Base-by-base conservation (phyloP, 2,888 invertebrate genomes). In the Lasioglossum figueresi region DNA sequence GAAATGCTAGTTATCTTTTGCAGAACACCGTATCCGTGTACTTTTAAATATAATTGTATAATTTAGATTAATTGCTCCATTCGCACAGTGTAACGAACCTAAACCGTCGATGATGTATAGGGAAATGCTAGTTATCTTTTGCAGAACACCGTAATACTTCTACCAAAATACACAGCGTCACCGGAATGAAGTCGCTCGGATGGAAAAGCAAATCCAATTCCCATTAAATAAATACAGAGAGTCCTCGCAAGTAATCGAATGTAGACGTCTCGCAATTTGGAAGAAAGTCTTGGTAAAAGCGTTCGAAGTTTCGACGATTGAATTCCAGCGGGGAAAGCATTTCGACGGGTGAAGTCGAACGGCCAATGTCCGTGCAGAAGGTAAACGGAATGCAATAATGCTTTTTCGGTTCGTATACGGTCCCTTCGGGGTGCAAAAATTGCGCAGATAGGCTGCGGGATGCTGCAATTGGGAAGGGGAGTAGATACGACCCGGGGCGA, bases 351-450 rank as follows among this genome's bases (percentile, higher is more conserved):
- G 71, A 70, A 56, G 14, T 23, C 63, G 56, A 63, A 56, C 52
- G 70, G 68, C 56, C 81, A 71, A 56, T 8, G 34, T 12, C 23
- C 6, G 3, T n/a, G 45, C 52, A 10, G 43, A 76, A 79, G 40
- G 56, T 34, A 48, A 75, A 56, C 66, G 68, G 63, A 43, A 78
- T 43, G 73, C 63, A 82, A 80, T 80, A 76, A 86, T 79, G 73
- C 31, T 63, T 16, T 6, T 87, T 80, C 80, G 66, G 56, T 59
- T n/a, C 43, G 73, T 43, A 76, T 70, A 70, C 71, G 83, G 84
- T 86, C 76, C 85, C 82, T 66, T 56, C 14, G n/a, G 59, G 82
- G 75, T 45, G 75, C 74, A 87, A 91, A 88, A 91, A 88, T 86
- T 82, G 85, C 73, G 85, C 86, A 88, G 83, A 85, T 83, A 85